phyloP scores from a whole-genome alignment of 2,113 vertebrate genomes.

The Bubalus kerabau region DNA sequence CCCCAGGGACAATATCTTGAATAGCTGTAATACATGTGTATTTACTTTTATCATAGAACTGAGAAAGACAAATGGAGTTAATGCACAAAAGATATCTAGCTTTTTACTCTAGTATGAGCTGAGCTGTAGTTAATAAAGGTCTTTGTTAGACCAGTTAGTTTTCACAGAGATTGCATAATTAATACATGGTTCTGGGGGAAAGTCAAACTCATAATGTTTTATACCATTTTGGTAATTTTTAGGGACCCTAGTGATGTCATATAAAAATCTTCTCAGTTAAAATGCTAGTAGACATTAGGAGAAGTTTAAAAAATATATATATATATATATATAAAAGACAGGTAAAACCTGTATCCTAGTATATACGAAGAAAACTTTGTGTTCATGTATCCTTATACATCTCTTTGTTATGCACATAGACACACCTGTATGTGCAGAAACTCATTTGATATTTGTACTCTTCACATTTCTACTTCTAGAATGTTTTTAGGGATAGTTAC shows the following conservation, averaged over 20 bases:
- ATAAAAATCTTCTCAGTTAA: constrained; percentile 38
- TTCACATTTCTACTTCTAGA: constrained; percentile 27
- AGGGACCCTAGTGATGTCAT: not conserved
- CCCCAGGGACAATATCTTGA: not conserved
- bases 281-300: not conserved
- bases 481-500: not conserved
- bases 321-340: not conserved
- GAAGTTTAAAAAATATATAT: too few species aligned
- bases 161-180: constrained; percentile 37
- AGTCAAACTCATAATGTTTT: constrained; percentile 6
- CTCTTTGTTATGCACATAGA: not conserved
- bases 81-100: not conserved
- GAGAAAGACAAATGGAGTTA: constrained; percentile 7
- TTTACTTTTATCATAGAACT: constrained; percentile 18
- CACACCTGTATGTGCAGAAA: not conserved
- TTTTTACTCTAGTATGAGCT: not conserved
- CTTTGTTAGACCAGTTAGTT: constrained; percentile 17
- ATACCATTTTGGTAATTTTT: constrained; percentile 33
- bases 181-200: not conserved
- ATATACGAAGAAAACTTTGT: not conserved
- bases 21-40: not conserved
- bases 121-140: constrained; percentile 3
- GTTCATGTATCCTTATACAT: not conserved
- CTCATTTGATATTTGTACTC: constrained; percentile 1
- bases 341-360: constrained; percentile 15